Conservation (phyloP, 1,140 invertebrate genomes). For the Sinonovacula constricta region DNA sequence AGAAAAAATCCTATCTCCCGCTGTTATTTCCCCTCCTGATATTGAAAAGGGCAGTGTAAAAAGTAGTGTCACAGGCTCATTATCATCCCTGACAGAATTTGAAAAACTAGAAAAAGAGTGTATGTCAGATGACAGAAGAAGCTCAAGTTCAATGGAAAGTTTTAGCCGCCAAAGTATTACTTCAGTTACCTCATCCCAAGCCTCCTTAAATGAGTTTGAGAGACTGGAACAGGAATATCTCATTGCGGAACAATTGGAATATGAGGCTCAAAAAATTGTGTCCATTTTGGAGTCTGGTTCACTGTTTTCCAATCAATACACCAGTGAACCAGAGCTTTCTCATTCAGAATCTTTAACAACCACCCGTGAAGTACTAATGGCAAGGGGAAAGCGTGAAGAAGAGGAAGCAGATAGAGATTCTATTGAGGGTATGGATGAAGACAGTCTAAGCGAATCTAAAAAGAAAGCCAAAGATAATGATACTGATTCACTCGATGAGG, state of each 20-base stretch:
- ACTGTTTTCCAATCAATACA: constrained; percentile 79
- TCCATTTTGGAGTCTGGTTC: constrained; percentile 91
- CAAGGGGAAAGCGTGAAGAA: constrained; percentile 34
- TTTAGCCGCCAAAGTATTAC: constrained; percentile 66
- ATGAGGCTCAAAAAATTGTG: constrained; percentile 77
- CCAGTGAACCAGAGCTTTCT: constrained; percentile 42
- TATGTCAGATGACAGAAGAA: constrained; percentile 60
- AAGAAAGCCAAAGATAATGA: constrained; percentile 59
- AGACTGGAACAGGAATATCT: constrained; percentile 72
- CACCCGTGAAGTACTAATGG: constrained; percentile 31
- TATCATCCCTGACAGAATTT: constrained; percentile 71
- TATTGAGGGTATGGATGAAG: constrained; percentile 72
- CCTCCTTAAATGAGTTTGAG: constrained; percentile 77
- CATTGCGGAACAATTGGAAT: constrained; percentile 71
- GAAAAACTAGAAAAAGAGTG: constrained; percentile 73
- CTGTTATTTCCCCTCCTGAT: constrained; percentile 41
- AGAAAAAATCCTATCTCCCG: constrained; percentile 67
- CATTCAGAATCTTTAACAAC: constrained; percentile 36
- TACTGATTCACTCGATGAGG: constrained; percentile 72
- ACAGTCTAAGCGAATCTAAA: constrained; percentile 74
- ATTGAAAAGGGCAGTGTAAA: constrained; percentile 54
- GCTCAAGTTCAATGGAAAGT: constrained; percentile 68
- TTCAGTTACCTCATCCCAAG: constrained; percentile 80
- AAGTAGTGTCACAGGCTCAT: constrained; percentile 81
- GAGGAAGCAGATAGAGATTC: constrained; percentile 76